Base-by-base conservation (phyloP, 2,797 vertebrate species). In the Lepidocolaptes lacrymiger region DNA sequence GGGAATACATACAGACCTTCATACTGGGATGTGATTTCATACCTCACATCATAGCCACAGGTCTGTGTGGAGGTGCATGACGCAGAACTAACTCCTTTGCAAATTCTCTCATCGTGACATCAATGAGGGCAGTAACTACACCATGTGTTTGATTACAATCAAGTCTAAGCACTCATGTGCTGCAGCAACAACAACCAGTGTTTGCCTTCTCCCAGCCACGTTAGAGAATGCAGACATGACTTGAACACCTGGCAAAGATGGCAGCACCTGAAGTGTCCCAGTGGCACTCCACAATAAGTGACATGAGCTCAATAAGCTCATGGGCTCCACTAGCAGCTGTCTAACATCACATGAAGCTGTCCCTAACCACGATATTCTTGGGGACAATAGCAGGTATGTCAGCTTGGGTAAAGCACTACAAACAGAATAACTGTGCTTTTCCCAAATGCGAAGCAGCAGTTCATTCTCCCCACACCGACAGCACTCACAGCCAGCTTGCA, bases 381-480 rank as follows among this genome's bases (percentile, higher is more conserved):
- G 15, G 5, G 0, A 27, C 43, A n/a, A 13, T 15, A 41, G 10
- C 36, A 68, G 68, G 56, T 34, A 39, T 0, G 3, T 9, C 64
- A 87, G 9, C n/a, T 48, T 7, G 17, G 22, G 32, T 21, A 4
- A 58, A 58, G 49, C 68, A 48, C 14, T 44, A 26, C 14, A 8
- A 79, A 74, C 7, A 41, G 13, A 27, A 15, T 15, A 84, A 63
- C 0, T 66, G 3, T 8, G 6, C 63, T 61, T n/a, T 34, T 59
- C 7, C 46, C 23, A 37, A 71, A 20, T 0, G 1, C 49, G 44
- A 76, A 86, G 39, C 11, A 48, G 1, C 0, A 2, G 11, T 24
- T 34, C 4, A 4, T 51, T 55, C 54, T 20, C n/a, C 32, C 36
- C 41, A n/a, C 20, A 39, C 15, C 2, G 1, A n/a, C 5, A 12